These are phyloP conservation scores for Sabatieria punctata DNA, from an alignment of 2,888 invertebrate species.

Conservation along the genomic window DNA sequence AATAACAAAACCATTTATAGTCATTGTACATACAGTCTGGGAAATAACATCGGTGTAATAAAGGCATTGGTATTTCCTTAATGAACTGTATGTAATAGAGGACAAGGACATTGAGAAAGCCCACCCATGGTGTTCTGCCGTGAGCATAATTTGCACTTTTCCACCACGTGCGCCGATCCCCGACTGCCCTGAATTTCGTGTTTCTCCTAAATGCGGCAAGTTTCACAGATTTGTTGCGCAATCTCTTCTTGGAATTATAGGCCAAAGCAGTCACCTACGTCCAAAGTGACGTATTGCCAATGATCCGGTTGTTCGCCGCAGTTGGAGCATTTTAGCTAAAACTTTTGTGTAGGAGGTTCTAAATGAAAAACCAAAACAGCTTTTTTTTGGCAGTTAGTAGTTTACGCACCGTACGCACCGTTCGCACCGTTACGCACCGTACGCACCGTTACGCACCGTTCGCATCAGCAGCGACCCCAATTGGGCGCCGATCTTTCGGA, in stretches of 20 bases:
- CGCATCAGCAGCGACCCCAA: too few species aligned
- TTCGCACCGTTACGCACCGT: too few species aligned
- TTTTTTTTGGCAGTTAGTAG: too few species aligned
- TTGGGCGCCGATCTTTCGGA: too few species aligned
- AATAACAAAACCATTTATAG: neutral
- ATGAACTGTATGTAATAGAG: too few species aligned
- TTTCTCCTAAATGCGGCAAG: constrained; percentile 41
- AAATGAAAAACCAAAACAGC: too few species aligned
- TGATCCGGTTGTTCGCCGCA: constrained; percentile 68
- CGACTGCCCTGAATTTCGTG: constrained; percentile 56
- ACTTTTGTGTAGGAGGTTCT: too few species aligned
- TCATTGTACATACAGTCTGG: neutral
- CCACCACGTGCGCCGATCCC: constrained; percentile 57
- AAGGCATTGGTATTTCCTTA: neutral
- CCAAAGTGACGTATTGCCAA: constrained; percentile 62
- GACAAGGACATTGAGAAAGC: constrained; percentile 9
- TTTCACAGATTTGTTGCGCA: neutral
- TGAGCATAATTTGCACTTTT: constrained; percentile 75
- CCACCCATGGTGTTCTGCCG: constrained; percentile 58
- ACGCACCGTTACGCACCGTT: too few species aligned
- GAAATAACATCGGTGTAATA: neutral
- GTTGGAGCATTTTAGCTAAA: constrained; percentile 54
- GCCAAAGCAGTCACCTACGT: constrained; percentile 25
- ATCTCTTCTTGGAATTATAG: neutral
- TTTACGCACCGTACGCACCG: too few species aligned